Evolutionary conservation across 1,140 invertebrate species (phyloP).

Genomic region (Epicauta chinensis): DNA sequence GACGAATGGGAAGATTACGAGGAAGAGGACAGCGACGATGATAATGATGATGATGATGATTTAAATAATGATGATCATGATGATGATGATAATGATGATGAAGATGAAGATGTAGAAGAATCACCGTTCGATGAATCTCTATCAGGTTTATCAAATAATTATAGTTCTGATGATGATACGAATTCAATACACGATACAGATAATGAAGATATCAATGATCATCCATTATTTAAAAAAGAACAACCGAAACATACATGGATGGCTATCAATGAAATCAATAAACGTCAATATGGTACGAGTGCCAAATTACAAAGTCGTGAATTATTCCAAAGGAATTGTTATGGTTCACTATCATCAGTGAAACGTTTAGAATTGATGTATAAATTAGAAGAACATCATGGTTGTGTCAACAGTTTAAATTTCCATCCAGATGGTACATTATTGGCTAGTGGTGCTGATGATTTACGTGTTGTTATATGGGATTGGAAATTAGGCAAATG

Average conservation of each 20-base stretch:
- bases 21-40: constrained; percentile 1
- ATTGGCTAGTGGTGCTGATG: constrained; percentile 86
- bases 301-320: constrained; percentile 47
- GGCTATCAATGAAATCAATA: constrained; percentile 53
- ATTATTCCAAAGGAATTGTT: constrained; percentile 64
- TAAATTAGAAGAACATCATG: constrained; percentile 72
- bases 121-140: constrained; percentile 12
- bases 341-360: constrained; percentile 75
- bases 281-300: constrained; percentile 51
- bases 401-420: constrained; percentile 89
- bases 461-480: constrained; percentile 76
- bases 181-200: constrained; percentile 39
- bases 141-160: constrained; percentile 25
- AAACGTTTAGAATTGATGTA: constrained; percentile 75
- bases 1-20: constrained; percentile 17
- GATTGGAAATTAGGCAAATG: constrained; percentile 74
- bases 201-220: constrained; percentile 44
- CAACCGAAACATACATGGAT: constrained; percentile 64
- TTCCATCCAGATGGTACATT: constrained; percentile 74
- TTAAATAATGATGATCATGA: no score
- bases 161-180: constrained; percentile 32
- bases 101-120: constrained; percentile 8
- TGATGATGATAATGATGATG: neutral
- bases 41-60: no score
- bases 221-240: constrained; percentile 50